Evolutionary conservation across 2,113 vertebrate species (phyloP).

Genomic region (Turnix velox): DNA sequence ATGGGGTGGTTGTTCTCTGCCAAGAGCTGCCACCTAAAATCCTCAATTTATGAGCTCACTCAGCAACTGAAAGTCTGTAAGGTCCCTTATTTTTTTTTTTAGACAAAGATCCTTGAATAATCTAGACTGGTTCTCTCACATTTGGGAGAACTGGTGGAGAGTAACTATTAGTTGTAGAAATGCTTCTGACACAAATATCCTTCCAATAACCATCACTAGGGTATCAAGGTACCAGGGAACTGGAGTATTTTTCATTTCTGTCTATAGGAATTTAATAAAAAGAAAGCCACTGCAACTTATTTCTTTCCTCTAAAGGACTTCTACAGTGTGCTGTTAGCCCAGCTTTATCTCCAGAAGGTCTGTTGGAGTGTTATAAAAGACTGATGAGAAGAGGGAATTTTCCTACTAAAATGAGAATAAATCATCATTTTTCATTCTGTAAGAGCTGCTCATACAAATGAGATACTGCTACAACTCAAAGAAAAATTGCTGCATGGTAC

Average conservation of each 20-base stretch:
- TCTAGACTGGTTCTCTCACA: neutral
- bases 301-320: constrained; percentile 27
- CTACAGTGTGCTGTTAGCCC: neutral
- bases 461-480: neutral
- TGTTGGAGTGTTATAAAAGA: neutral
- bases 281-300: constrained; percentile 22
- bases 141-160: neutral
- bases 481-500: neutral
- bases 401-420: constrained; percentile 25
- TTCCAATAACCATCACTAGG: neutral
- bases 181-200: neutral
- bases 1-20: constrained; percentile 38
- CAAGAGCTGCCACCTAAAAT: constrained; percentile 41
- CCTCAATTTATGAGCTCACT: constrained; percentile 57
- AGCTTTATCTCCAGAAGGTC: constrained; percentile 2
- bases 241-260: constrained; percentile 28
- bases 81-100: constrained; percentile 27
- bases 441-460: neutral
- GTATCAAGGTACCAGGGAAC: neutral
- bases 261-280: constrained; percentile 49
- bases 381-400: constrained; percentile 43
- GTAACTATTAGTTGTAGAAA: neutral
- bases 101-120: constrained; percentile 7
- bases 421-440: constrained; percentile 19
- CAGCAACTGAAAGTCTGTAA: constrained; percentile 6